Base-by-base conservation (phyloP, 1,140 invertebrate species). In the Lepidostoma basale region DNA sequence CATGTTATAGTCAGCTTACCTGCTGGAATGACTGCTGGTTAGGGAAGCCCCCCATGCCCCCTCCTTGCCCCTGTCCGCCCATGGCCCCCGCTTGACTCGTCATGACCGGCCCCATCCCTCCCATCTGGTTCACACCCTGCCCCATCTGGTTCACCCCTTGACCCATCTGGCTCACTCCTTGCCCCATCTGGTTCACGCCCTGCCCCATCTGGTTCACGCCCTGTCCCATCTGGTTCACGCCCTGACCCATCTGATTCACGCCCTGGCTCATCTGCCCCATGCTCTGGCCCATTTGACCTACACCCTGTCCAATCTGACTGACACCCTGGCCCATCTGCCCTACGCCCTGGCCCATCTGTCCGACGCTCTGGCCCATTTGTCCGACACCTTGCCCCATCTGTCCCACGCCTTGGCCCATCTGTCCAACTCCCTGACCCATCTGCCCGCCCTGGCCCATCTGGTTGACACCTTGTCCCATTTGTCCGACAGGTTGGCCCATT, bases 1-100 rank as follows among this genome's bases (percentile, higher is more conserved):
- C 10, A 58, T 9, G 14, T 36, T 36, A 1, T 36, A 36, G 14
- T 9, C 10, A 64, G 54, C 25, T 62, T 72, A 81, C 81, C 78
- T 81, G 81, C 76, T 82, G 81, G 80, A 82, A 83, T 77, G 79
- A 73, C 66, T 81, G 81, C 73, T 83, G 81, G 73, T 84, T 84
- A 39, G 83, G 81, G 73, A 82, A 82, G 8, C 79, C 81, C 62
- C 81, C 83, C 81, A 84, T 83, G 8, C 80, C 76, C 68, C 81
- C 84, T 23, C 81, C 79, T 36, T 79, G 75, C 74, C 1, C 78
- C 72, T 83, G 82, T 56, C 74, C 79, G 56, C 76, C 79, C 78
- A 84, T 83, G 5, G 75, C 74, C 1, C 77, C 80, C 10, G 73
- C 72, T 71, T 83, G 81, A 60, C 74, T 79, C 62, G 76, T 79